A percentile compares a stretch with the other conserved stretches of the same genome.
Conservation (phyloP, 2,888 invertebrate species). For the Netelia melanura region DNA sequence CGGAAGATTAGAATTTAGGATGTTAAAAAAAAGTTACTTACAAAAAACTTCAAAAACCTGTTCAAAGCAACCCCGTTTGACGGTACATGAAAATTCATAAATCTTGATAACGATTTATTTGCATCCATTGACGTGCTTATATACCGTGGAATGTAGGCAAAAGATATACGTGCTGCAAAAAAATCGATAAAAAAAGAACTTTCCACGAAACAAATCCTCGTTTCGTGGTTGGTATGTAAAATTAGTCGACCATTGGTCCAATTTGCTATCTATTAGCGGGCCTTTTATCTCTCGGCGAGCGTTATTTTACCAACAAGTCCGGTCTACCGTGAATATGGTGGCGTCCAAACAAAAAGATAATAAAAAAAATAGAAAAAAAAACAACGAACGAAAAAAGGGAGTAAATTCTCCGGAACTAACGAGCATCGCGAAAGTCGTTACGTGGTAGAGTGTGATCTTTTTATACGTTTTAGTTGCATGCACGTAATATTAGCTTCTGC, state of each 20-base stretch:
- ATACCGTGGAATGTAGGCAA: neutral
- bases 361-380: neutral
- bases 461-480: neutral
- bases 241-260: conserved; percentile 47
- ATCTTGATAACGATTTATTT: neutral
- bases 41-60: no score
- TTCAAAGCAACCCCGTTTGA: neutral
- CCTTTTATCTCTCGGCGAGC: conserved; percentile 58
- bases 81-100: neutral
- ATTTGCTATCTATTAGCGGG: conserved; percentile 66
- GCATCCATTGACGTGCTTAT: neutral
- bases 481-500: neutral
- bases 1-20: no score
- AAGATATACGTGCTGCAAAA: neutral
- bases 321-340: conserved; percentile 28
- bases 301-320: conserved; percentile 56
- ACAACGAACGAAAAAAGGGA: conserved; percentile 72
- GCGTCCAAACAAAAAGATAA: neutral
- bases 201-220: conserved; percentile 37
- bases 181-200: neutral
- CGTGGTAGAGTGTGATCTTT: conserved; percentile 46
- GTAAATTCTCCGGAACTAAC: conserved; percentile 79
- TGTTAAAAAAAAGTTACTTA: no score
- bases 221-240: conserved; percentile 29
- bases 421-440: conserved; percentile 73